Evolutionary conservation across 2,113 vertebrate species (phyloP), one percentile per base, ranked within the genome.

Genomic region (Ciconia boyciana): DNA sequence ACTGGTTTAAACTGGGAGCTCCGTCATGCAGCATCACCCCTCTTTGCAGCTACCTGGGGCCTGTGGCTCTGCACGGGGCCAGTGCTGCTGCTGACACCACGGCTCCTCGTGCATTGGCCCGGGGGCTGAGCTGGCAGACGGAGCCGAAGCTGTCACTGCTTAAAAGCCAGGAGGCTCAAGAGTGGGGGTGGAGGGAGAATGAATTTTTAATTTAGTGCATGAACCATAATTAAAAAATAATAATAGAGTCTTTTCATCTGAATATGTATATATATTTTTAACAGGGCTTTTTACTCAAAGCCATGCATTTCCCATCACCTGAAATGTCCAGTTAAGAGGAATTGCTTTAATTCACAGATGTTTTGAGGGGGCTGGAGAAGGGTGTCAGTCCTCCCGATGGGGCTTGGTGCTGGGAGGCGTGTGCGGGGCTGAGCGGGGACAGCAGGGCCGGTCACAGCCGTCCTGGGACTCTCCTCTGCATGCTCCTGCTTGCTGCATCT

Each of bases 1-100:
- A 68, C 61, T 58, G 44, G 52, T 83, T 91, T 72, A 51, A 77
- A 55, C 72, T 48, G 68, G 76, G 57, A 65, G 44, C 54, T 72
- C 48, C 49, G 18, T 17, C 41, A 10, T 1, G 4, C 31, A 43
- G 14, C 44, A 51, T 61, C 15, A 6, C 14, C 12, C 12, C 26
- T 61, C 34, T 7, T 3, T 57, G 71, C n/a, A 2, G 10, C 48
- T 72, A 6, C n/a, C 44, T 31, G 66, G 74, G 66, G 26, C 39
- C 65, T 4, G 21, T 5, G 22, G 39, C 39, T 31, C 69, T 17
- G 49, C 36, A 22, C 1, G 10, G 26, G 49, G 65, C 51, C 26
- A 10, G 2, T 1, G 3, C 9, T 49, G 80, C 16, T 0, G 2
- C 57, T 41, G 65, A 28, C 44, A 26, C 31, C 6, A 6, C 1